Base-by-base conservation (phyloP, 2,797 vertebrate genomes). In the Podarcis lilfordi region DNA sequence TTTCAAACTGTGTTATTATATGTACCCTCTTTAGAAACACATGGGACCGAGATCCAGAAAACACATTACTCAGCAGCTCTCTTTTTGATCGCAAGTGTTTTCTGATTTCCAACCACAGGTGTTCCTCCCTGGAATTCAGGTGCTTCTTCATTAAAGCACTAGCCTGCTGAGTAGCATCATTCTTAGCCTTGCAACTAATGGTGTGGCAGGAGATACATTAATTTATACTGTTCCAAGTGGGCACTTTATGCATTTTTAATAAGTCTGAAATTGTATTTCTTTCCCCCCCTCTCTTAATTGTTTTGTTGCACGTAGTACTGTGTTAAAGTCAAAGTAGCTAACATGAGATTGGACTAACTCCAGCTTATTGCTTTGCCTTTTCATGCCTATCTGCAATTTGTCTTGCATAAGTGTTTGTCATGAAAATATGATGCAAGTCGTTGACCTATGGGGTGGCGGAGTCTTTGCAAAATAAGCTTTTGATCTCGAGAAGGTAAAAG, bases 111-210 rank as follows among this genome's bases (percentile, higher is more conserved):
- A 96, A 92, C 91, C 83, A 68, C 91, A 94, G 86, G 79, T 90
- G 94, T 90, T 92, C 82, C 40, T 96, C 88, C 83, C 85, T 90
- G 82, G 93, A 96, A 79, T 92, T 93, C 72, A n/a, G 68, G 81
- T 50, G 78, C 81, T 93, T 25, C 94, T 96, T 95, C 92, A 93
- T 96, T 96, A 93, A 96, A 93, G 91, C 75, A 71, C 25, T 66
- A 91, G 83, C 95, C 90, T 94, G 92, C 93, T 93, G 94, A 55
- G 90, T 91, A 92, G 81, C 81, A 94, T 94, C 95, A 94, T 94
- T 96, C 94, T 94, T 95, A 94, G 93, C 89, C 88, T 95, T 94
- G 74, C 1, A 94, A 78, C 81, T 88, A 93, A 76, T 43, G 3
- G 75, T 88, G 92, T 75, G 92, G 87, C 86, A 95, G 90, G 83